These are phyloP conservation scores for Coenobita brevimanus DNA, from an alignment of 1,140 invertebrate genomes.

Conservation along the genomic window DNA sequence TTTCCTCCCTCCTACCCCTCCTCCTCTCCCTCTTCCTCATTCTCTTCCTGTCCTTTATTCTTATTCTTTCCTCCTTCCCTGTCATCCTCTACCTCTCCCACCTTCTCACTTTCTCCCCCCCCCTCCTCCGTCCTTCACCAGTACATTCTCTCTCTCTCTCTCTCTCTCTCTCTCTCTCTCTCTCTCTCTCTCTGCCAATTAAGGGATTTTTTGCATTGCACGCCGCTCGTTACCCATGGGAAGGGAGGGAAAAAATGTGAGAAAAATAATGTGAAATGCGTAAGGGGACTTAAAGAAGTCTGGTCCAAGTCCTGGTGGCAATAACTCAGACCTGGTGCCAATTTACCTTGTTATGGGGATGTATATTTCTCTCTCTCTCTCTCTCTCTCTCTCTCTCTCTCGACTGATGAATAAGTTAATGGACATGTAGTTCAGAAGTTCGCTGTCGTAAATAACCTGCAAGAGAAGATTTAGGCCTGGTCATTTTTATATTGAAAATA, in stretches of 20 bases:
- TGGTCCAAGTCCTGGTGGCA: neutral
- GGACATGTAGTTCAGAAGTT: too few species aligned
- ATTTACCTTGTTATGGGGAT: neutral
- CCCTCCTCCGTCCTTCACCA: neutral
- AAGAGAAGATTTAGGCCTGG: too few species aligned
- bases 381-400: neutral
- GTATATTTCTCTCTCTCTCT: neutral
- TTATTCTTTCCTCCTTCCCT: neutral
- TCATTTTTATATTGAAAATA: too few species aligned
- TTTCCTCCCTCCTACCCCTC: too few species aligned
- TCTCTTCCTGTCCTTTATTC: too few species aligned
- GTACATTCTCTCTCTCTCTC: neutral
- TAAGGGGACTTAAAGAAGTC: neutral
- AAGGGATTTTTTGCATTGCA: neutral
- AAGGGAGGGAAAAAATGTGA: neutral
- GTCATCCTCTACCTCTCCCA: too few species aligned
- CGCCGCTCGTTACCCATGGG: neutral
- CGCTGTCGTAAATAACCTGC: too few species aligned
- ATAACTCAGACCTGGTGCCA: neutral
- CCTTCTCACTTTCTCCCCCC: too few species aligned
- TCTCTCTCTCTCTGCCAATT: slow-evolving; percentile 6
- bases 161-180: neutral
- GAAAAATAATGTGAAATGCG: neutral
- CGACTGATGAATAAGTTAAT: too few species aligned
- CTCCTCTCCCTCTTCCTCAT: too few species aligned